Evolutionary conservation across 30 jellyfish, hydroid and myxozoan genomes (phyloP), one percentile per base, ranked within the genome.

Genomic region (Chironex yamaguchii): DNA sequence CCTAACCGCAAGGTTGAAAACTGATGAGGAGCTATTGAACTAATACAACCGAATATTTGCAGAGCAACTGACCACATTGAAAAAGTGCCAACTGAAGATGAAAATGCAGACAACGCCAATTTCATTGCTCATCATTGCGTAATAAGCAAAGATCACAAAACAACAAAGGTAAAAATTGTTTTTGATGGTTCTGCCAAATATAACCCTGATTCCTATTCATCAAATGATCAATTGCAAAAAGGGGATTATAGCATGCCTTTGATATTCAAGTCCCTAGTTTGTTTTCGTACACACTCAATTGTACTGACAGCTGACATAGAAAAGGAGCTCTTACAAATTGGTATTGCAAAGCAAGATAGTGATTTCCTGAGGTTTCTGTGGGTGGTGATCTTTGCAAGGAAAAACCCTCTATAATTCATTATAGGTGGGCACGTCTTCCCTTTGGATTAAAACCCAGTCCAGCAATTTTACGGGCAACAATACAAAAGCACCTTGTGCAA

Each of bases 381-480:
- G n/a, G n/a, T n/a, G n/a, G n/a, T n/a, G n/a, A n/a, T n/a, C n/a
- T n/a, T n/a, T n/a, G n/a, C n/a, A n/a, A n/a, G n/a, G 13, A 58
- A 31, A 22, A 13, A 4, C 11, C 72, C 11, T 21, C 72, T 21
- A 21, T 58, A 12, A 22, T 58, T 21, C 72, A 58, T 13, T 58
- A 58, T 22, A 58, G 72, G 72, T 58, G 72, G 72, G 26, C 72
- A n/a, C 67, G 2, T 68, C 29, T 3, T 32, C 26, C 82, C 29
- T 68, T 27, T 68, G 64, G n/a, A n/a, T n/a, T n/a, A n/a, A n/a
- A n/a, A n/a, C 76, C 84, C 14, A 29, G 79, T 31, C 84, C 84
- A 29, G 14, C 76, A 14, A 33, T 71, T 71, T 25, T 71, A 30
- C 76, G 84, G 74, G 84, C 84, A 4, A 71, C 84, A 3, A 71